Evolutionary conservation across 2,888 invertebrate species (phyloP), one percentile per base, ranked within the genome.

Genomic region (Myathropa florea): DNA sequence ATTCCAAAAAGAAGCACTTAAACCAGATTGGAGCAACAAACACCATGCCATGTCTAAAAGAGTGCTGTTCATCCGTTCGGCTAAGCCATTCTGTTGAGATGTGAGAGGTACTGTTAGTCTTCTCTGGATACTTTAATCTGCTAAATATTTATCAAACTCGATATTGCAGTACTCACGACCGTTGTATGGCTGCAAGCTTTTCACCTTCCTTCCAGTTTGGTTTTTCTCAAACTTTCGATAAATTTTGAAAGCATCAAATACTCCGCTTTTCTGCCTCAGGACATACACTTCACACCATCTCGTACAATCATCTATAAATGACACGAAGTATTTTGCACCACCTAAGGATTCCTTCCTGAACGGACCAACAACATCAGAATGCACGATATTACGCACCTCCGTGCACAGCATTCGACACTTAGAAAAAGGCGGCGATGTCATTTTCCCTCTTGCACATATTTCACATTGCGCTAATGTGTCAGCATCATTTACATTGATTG

Each of bases 1-100:
- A n/a, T n/a, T n/a, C n/a, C n/a, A n/a, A n/a, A n/a, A n/a, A n/a
- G n/a, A n/a, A n/a, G n/a, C 14, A 53, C 14, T 7, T 28, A 28
- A 28, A 53, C 14, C 18, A 53, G 18, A 53, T 53, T 53, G 18
- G 6, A 18, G 4, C 53, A 53, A 53, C 10, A 53, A 12, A 14
- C 53, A 14, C 53, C 53, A 1, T 4, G 89, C 88, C 72, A 88
- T 89, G 36, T 90, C 90, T n/a, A 89, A 76, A 7, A 90, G 63
- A 4, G 89, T 88, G 24, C 89, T 33, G 33, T 89, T 90, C 55
- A 87, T 88, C 21, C 90, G 67, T 84, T 89, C 90, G 0, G 89
- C 89, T 3, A 89, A 88, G 30, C 90, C 89, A 65, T 90, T 90
- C 83, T 89, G 89, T 33, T 89, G 86, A 9, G 90, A 89, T 24